A percentile compares a stretch with the other conserved stretches of the same genome.
Evolutionary conservation across 2,888 invertebrate genomes (phyloP).

Genomic region (Graphium colonna): DNA sequence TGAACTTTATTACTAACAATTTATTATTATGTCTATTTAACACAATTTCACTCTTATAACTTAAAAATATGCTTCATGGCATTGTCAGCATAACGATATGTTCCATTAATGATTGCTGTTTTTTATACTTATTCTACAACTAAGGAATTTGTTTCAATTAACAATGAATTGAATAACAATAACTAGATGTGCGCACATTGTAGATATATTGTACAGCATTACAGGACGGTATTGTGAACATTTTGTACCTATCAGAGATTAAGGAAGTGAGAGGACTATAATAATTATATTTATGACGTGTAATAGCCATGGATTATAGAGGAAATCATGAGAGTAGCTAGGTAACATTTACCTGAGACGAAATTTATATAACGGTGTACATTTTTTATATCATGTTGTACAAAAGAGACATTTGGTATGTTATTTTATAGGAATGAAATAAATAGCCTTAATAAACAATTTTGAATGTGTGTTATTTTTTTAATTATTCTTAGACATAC

Average conservation of each 20-base stretch:
- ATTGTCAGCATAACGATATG: constrained; percentile 21
- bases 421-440: constrained; percentile 82
- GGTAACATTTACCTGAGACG: constrained; percentile 78
- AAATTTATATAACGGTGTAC: constrained; percentile 81
- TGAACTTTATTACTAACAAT: neutral
- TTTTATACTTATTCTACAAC: constrained; percentile 16
- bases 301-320: constrained; percentile 60
- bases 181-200: constrained; percentile 50
- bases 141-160: constrained; percentile 38
- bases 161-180: constrained; percentile 48
- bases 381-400: constrained; percentile 81
- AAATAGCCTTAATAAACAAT: constrained; percentile 77
- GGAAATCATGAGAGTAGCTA: constrained; percentile 60
- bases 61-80: neutral
- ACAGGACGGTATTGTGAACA: constrained; percentile 42
- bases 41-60: neutral
- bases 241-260: constrained; percentile 60
- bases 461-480: constrained; percentile 41
- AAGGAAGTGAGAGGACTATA: constrained; percentile 69
- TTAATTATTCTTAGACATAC: too few relatives aligned
- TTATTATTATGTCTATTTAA: neutral
- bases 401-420: constrained; percentile 82
- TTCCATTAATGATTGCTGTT: constrained; percentile 24
- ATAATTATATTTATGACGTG: constrained; percentile 59
- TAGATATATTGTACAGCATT: constrained; percentile 70